Evolutionary conservation across 2,797 vertebrate species (phyloP).

Genomic region (Aphelocoma californica): DNA sequence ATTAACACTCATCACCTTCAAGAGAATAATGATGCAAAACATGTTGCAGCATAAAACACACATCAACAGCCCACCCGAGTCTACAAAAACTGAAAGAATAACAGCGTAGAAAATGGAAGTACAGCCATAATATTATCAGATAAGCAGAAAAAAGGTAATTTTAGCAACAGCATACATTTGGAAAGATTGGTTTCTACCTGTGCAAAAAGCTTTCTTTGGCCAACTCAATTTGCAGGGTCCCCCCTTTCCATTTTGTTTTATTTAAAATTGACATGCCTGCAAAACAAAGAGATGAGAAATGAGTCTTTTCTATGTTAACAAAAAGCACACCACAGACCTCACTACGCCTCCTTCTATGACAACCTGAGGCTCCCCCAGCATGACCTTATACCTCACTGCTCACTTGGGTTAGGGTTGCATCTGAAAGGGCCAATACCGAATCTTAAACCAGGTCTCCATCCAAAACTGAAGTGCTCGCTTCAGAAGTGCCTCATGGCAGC

Average conservation of each 20-base stretch:
- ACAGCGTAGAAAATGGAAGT: accelerated
- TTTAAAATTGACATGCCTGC: conserved; percentile 88
- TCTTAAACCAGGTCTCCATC: background rate
- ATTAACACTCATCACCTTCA: background rate
- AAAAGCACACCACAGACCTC: background rate
- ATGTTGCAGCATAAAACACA: background rate
- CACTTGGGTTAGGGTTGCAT: background rate
- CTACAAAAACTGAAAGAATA: background rate
- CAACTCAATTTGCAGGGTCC: conserved; percentile 88
- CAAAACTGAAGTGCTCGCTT: background rate
- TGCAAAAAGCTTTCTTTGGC: conserved; percentile 95
- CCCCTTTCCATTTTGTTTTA: conserved; percentile 95
- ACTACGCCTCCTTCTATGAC: background rate
- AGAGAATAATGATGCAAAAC: background rate
- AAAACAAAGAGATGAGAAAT: background rate
- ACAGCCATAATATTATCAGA: background rate
- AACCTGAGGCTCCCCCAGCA: background rate
- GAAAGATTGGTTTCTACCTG: conserved; percentile 72
- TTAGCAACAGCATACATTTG: background rate
- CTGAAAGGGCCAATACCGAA: background rate
- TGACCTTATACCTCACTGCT: no score
- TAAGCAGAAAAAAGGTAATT: background rate
- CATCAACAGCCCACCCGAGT: background rate
- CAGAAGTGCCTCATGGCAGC: background rate
- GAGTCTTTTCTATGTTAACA: background rate